Evolutionary conservation across 2,888 invertebrate genomes (phyloP), one percentile per base, ranked within the genome.

Genomic region (Melieria omissa): DNA sequence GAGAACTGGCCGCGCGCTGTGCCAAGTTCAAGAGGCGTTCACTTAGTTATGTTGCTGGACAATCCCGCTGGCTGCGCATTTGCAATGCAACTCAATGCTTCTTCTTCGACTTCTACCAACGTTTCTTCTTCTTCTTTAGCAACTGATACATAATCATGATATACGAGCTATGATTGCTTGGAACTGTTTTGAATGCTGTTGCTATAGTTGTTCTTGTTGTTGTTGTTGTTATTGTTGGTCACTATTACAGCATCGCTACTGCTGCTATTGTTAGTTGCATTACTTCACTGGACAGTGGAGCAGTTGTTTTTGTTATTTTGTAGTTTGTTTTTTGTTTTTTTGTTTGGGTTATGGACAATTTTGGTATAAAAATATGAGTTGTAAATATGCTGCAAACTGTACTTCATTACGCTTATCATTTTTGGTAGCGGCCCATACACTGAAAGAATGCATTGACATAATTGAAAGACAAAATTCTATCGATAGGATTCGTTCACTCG

Each of bases 71-170:
- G 12, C 14, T 14, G 41, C 41, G 41, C 29, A 16, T 9, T 29
- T 5, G 29, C 10, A 58, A 7, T 29, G 5, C 5, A 14, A 58
- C 12, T 5, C 58, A 1, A 5, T 58, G 10, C 41, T 10, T 29
- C 41, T 41, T 60, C 60, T 60, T 9, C 42, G 29, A 41, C n/a
- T 61, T 60, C 49, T 46, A 14, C 16, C 29, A 10, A 46, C n/a
- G 41, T 52, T 62, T 46, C 63, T 69, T 54, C 62, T 62, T 69
- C 55, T 55, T 69, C 61, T 52, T 69, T 46, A 45, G 0, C n/a
- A 12, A 12, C 58, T 64, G 65, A 65, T 66, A 57, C 71, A 83
- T 82, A 81, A 82, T 80, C 83, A 81, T 82, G 81, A 82, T 83
- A 83, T 82, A 82, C 83, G 82, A 83, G 82, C 71, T 63, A 61